Percentiles rank a stretch among this genome's conserved stretches.
phyloP scores from a whole-genome alignment of 2,797 vertebrate species.

The Notolabrus celidotus region DNA sequence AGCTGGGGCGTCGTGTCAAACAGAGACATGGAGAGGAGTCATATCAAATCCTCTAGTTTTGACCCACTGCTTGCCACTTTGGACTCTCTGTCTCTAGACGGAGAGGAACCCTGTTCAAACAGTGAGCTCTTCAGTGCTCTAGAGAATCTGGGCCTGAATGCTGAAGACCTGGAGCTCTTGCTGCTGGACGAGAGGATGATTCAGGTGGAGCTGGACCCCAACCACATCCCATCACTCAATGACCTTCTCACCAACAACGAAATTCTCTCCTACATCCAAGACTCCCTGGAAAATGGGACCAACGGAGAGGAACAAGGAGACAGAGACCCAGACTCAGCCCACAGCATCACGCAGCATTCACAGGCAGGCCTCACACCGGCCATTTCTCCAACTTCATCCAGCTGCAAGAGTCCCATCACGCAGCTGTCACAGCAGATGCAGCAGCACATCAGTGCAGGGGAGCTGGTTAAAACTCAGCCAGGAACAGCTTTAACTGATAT shows the following conservation, averaged over 20 bases:
- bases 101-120: slow-evolving; percentile 82
- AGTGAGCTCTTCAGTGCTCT: slow-evolving; percentile 82
- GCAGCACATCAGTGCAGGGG: slow-evolving; percentile 58
- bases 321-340: slow-evolving; percentile 1
- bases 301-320: slow-evolving; percentile 10
- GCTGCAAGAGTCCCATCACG: slow-evolving; percentile 75
- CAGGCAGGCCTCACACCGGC: slow-evolving; percentile 2
- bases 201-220: slow-evolving; percentile 80
- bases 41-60: slow-evolving; percentile 48
- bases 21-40: slow-evolving; percentile 8
- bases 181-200: slow-evolving; percentile 88
- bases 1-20: slow-evolving; percentile 47
- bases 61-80: slow-evolving; percentile 84
- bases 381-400: slow-evolving; percentile 20
- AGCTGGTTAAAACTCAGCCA: slow-evolving; percentile 2
- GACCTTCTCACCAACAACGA: slow-evolving; percentile 81
- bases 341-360: slow-evolving; percentile 9
- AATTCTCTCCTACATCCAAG: slow-evolving; percentile 82
- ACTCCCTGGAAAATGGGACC: slow-evolving; percentile 48
- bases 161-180: slow-evolving; percentile 87
- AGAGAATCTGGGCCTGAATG: slow-evolving; percentile 84
- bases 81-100: slow-evolving; percentile 81
- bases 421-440: slow-evolving; percentile 78
- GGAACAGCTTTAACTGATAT: slow-evolving; percentile 10
- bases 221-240: slow-evolving; percentile 61